Evolutionary conservation across 1,140 invertebrate genomes (phyloP).

Genomic region (Littorina saxatilis): DNA sequence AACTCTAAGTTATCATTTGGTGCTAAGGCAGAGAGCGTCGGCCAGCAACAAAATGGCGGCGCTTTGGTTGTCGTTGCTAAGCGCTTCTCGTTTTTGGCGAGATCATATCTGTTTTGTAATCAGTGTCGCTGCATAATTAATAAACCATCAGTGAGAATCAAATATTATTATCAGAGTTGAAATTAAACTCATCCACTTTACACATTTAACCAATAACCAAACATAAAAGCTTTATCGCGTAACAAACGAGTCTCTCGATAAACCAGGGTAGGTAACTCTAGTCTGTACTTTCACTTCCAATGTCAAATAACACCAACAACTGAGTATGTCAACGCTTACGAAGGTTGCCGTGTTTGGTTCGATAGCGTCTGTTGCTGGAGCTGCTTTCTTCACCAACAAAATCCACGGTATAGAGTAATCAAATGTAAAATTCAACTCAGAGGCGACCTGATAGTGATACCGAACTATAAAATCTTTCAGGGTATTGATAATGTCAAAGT

Average conservation of each 20-base stretch:
- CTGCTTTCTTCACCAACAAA: neutral
- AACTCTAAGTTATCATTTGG: neutral
- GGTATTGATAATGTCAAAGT: too few relatives aligned
- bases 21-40: neutral
- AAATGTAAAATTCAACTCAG: too few relatives aligned
- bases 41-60: neutral
- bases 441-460: too few relatives aligned
- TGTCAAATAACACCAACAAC: neutral
- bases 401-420: constrained; percentile 1
- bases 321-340: neutral
- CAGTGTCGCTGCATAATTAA: too few relatives aligned
- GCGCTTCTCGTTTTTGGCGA: constrained; percentile 6
- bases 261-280: neutral
- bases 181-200: neutral
- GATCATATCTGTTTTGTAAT: too few relatives aligned
- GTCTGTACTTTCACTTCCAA: neutral
- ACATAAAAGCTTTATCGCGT: too few relatives aligned
- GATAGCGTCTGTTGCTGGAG: neutral
- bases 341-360: constrained; percentile 9
- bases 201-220: neutral
- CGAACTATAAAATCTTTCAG: too few relatives aligned
- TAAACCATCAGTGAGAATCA: too few relatives aligned
- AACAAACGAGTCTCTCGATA: too few relatives aligned
- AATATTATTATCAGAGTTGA: neutral
- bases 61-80: constrained; percentile 20